Conservation (phyloP, 2,113 vertebrate genomes). For the Vombatus ursinus region DNA sequence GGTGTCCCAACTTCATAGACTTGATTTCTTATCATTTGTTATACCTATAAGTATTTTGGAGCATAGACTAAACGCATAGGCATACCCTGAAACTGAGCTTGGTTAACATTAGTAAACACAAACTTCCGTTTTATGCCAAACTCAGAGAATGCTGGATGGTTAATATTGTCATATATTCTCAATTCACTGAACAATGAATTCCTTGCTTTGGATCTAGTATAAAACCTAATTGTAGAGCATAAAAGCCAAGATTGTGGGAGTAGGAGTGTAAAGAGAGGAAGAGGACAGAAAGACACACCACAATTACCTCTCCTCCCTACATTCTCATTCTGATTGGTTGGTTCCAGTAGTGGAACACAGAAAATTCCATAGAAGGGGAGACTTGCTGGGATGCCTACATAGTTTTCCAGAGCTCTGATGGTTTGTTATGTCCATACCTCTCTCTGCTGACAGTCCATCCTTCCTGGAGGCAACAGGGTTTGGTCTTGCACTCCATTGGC, state of each 20-base stretch:
- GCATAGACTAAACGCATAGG: background rate
- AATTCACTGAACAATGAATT: background rate
- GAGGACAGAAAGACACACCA: background rate
- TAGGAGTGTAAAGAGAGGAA: background rate
- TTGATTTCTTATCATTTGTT: background rate
- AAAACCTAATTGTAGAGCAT: background rate
- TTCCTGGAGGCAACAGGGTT: background rate
- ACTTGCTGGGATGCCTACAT: background rate
- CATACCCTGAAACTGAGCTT: background rate
- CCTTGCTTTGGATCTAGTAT: background rate
- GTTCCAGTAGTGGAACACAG: background rate
- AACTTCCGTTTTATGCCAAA: background rate
- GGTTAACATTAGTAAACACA: background rate
- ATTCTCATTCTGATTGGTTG: background rate
- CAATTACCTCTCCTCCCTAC: background rate
- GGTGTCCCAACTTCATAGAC: background rate
- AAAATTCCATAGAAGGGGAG: background rate
- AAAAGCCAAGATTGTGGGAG: background rate
- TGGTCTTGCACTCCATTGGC: background rate
- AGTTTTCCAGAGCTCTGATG: background rate
- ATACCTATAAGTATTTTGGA: background rate
- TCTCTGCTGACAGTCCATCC: background rate
- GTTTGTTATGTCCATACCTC: background rate
- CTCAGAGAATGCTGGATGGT: background rate
- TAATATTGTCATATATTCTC: background rate